These are phyloP conservation scores for Zosterops lateralis DNA, from an alignment of 2,113 vertebrate species.

Conservation along the genomic window DNA sequence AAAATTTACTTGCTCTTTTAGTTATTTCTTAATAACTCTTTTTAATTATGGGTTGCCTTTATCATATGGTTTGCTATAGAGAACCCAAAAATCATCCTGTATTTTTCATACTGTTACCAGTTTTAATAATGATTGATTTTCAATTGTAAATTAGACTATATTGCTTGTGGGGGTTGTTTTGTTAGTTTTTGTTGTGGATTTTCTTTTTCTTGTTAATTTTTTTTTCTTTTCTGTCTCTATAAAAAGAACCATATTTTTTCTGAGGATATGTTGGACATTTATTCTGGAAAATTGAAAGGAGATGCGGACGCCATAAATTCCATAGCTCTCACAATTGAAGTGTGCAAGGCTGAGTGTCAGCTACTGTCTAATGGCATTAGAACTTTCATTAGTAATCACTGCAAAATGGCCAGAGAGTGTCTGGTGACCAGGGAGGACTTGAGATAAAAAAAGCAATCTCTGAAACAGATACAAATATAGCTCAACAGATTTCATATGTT, in stretches of 20 bases:
- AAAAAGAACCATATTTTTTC: neutral
- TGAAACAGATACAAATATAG: neutral
- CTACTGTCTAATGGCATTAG: neutral
- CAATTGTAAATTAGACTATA: neutral
- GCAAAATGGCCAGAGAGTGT: neutral
- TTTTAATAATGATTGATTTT: neutral
- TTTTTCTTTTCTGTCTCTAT: neutral
- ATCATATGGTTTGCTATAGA: neutral
- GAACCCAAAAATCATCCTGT: neutral
- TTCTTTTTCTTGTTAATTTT: neutral
- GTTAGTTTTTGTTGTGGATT: too few species aligned
- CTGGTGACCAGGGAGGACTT: neutral
- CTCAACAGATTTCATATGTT: neutral
- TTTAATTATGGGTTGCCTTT: neutral
- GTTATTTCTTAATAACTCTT: neutral
- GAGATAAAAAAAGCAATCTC: neutral
- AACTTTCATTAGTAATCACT: neutral
- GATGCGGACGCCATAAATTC: neutral
- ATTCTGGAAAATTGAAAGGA: neutral
- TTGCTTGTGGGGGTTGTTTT: neutral
- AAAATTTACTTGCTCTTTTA: neutral
- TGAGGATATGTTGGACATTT: neutral
- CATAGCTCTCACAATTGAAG: fast-evolving
- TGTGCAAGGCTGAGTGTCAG: neutral
- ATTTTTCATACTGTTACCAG: neutral